These are phyloP conservation scores for Siniperca obscura DNA, from an alignment of 2,797 vertebrate species.

Conservation along the genomic window DNA sequence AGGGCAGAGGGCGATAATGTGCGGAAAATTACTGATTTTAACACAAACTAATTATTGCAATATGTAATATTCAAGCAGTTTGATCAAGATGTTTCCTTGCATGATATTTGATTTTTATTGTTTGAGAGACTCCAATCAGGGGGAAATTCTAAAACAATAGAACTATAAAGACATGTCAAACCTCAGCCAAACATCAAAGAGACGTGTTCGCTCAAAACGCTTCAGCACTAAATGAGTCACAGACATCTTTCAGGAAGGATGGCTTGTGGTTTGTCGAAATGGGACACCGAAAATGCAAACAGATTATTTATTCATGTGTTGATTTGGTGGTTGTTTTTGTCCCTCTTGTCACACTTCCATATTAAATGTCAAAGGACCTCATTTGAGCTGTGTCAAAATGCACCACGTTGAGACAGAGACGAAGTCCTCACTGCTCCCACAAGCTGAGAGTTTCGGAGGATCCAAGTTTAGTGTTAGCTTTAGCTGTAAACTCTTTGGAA, in stretches of 20 bases:
- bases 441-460: constrained; percentile 36
- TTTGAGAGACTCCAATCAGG: constrained; percentile 45
- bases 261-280: constrained; percentile 71
- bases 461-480: constrained; percentile 26
- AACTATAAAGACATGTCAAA: constrained; percentile 62
- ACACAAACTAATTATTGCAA: constrained; percentile 24
- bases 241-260: constrained; percentile 66
- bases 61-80: constrained; percentile 29
- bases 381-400: constrained; percentile 66
- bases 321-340: constrained; percentile 73
- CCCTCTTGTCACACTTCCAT: constrained; percentile 74
- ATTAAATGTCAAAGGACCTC: constrained; percentile 74
- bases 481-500: constrained; percentile 40
- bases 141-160: constrained; percentile 62
- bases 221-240: constrained; percentile 68
- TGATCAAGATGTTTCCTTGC: constrained; percentile 51
- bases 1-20: constrained; percentile 12
- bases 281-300: constrained; percentile 75
- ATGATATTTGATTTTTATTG: constrained; percentile 47
- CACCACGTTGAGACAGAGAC: constrained; percentile 33
- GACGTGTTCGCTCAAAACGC: constrained; percentile 66
- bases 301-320: constrained; percentile 80
- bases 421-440: constrained; percentile 15
- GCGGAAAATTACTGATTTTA: constrained; percentile 29
- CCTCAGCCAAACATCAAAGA: constrained; percentile 65